Evolutionary conservation across 2,797 vertebrate species (phyloP), one percentile per base, ranked within the genome.

Genomic region (Paedocypris micromegethes): DNA sequence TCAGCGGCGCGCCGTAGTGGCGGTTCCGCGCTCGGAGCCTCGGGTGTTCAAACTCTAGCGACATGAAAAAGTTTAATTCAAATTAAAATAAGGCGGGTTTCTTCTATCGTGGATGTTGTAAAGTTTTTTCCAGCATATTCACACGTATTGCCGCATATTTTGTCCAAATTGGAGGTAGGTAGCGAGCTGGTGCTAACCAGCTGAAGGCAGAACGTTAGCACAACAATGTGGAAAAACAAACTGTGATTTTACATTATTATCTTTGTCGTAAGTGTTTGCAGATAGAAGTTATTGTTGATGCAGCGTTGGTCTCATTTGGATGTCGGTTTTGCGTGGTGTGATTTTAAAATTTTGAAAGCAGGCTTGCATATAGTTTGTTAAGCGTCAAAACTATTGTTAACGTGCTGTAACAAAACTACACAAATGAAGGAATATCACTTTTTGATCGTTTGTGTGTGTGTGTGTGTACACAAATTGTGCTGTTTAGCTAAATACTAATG

Each of bases 41-140:
- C 70, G 74, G 68, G 77, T 73, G 74, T 77, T 77, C 71, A 79
- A 81, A 79, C 72, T 77, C 23, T 62, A 56, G 53, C 63, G 1
- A 57, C 54, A 40, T 53, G 58, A 57, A 40, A 58, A 73, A 80
- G 52, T 75, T 62, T 56, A 50, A 42, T 54, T 39, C 52, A 43
- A 57, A 63, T 56, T 38, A 57, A 70, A 64, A 6, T 40, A 51
- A 37, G 37, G 9, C 5, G 45, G 50, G 23, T 9, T 48, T 61
- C 9, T 45, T 39, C 38, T 5, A 4, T 3, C 4, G 4, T 41
- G 6, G 5, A 68, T 70, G 5, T 37, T 40, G 40, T 3, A 5
- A 66, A 41, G 38, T 49, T 41, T 70, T 50, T 56, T 45, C 37
- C 53, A 50, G 48, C 59, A 8, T 7, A 40, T 3, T 4, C 38